phyloP scores from a whole-genome alignment of 1,140 invertebrate genomes.

The Panagrolaimus sp. region DNA sequence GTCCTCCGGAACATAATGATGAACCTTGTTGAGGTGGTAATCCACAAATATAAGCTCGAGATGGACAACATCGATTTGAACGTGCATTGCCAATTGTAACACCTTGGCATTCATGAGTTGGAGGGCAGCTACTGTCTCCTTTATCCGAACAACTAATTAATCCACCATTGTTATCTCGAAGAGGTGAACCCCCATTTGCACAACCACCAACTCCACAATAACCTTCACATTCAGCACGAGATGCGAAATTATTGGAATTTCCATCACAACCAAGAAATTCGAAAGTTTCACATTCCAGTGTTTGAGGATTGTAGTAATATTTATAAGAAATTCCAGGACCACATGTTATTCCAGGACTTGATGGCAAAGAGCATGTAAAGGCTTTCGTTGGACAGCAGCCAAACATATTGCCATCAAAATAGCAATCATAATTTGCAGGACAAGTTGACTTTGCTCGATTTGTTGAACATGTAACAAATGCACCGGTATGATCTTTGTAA shows the following conservation, averaged over 20 bases:
- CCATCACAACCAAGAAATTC: slow-evolving; percentile 37
- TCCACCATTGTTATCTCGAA: slow-evolving; percentile 58
- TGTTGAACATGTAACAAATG: not conserved
- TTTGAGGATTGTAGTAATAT: slow-evolving; percentile 34
- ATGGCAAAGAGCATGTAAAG: slow-evolving; percentile 27
- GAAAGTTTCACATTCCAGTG: slow-evolving; percentile 30
- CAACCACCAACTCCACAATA: slow-evolving; percentile 34
- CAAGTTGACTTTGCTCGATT: slow-evolving; percentile 20
- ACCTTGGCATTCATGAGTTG: slow-evolving; percentile 55
- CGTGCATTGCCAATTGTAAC: slow-evolving; percentile 50
- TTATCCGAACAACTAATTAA: slow-evolving; percentile 53
- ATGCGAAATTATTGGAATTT: slow-evolving; percentile 34
- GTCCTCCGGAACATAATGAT: slow-evolving; percentile 37
- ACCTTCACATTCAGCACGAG: slow-evolving; percentile 24
- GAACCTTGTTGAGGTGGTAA: slow-evolving; percentile 55
- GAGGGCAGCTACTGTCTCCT: slow-evolving; percentile 38
- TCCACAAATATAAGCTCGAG: slow-evolving; percentile 57
- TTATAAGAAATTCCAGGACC: slow-evolving; percentile 23
- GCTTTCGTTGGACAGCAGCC: slow-evolving; percentile 37
- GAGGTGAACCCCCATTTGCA: slow-evolving; percentile 54
- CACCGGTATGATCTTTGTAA: slow-evolving; percentile 20
- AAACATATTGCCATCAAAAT: slow-evolving; percentile 30
- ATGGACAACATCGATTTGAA: slow-evolving; percentile 56
- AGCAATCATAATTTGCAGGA: slow-evolving; percentile 41
- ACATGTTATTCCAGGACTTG: slow-evolving; percentile 30